Evolutionary conservation across 92 coral and sea anemone species (phyloP).

Genomic region (Epizoanthus rinbou): DNA sequence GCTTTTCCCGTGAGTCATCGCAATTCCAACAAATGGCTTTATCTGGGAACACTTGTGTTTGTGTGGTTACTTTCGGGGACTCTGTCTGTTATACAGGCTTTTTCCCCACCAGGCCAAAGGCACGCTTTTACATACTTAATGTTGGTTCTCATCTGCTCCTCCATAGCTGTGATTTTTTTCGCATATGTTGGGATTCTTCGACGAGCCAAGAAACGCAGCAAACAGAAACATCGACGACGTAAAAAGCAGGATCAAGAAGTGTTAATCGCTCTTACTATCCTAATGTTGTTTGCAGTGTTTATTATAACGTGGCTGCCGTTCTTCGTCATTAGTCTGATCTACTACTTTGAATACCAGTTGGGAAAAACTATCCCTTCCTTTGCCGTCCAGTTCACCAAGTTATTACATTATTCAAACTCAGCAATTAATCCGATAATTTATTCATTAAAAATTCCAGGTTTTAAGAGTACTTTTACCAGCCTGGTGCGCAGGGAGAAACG

Average conservation of each 20-base stretch:
- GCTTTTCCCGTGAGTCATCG: constrained; percentile 70
- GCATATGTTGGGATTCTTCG: constrained; percentile 71
- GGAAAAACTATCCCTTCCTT: constrained; percentile 50
- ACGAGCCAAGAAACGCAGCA: constrained; percentile 53
- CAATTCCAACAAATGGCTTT: constrained; percentile 65
- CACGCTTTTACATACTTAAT: constrained; percentile 58
- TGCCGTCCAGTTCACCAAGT: constrained; percentile 63
- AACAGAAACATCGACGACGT: constrained; percentile 46
- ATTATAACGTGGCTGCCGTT: constrained; percentile 80
- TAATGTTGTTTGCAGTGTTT: constrained; percentile 70
- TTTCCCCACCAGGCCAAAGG: constrained; percentile 39
- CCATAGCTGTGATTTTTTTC: constrained; percentile 58
- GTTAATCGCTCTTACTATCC: constrained; percentile 68
- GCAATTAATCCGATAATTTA: constrained; percentile 88
- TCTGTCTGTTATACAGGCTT: constrained; percentile 55
- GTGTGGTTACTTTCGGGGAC: constrained; percentile 68
- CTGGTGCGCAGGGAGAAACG: constrained; percentile 56
- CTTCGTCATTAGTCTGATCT: constrained; percentile 64
- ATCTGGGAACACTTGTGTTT: constrained; percentile 46
- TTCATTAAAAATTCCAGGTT: constrained; percentile 83
- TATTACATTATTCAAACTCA: constrained; percentile 78
- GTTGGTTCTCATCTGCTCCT: constrained; percentile 53
- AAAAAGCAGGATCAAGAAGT: constrained; percentile 69
- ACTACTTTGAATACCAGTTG: constrained; percentile 39
- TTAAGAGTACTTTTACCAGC: constrained; percentile 68